Evolutionary conservation across 2,113 vertebrate genomes (phyloP).

Genomic region (Rhodinocichla rosea): DNA sequence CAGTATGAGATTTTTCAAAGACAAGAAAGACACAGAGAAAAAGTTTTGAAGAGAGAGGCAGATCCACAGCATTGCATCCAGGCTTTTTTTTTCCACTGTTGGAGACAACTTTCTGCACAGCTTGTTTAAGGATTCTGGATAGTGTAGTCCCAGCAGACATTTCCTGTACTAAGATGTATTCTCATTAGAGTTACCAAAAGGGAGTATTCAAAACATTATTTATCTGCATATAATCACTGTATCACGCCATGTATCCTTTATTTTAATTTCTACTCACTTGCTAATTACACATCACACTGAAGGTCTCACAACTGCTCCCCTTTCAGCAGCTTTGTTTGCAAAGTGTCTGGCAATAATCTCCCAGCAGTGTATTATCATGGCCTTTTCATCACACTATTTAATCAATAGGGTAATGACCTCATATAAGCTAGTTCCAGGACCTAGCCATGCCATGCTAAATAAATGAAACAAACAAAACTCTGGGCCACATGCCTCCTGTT

Average conservation of each 20-base stretch:
- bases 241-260: constrained; percentile 39
- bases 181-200: constrained; percentile 51
- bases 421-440: constrained; percentile 50
- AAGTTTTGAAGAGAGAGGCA: background rate
- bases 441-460: constrained; percentile 63
- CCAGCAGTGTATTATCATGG: constrained; percentile 68
- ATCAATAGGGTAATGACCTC: constrained; percentile 76
- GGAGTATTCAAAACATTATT: constrained; percentile 44
- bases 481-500: background rate
- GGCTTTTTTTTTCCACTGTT: background rate
- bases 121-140: constrained; percentile 41
- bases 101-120: background rate
- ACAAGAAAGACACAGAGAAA: background rate
- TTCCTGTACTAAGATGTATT: constrained; percentile 32
- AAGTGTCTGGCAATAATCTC: constrained; percentile 76
- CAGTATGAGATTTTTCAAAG: background rate
- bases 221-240: constrained; percentile 59
- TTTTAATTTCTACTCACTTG: constrained; percentile 52
- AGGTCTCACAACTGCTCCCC: constrained; percentile 62
- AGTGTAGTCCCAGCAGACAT: constrained; percentile 22
- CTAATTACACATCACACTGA: constrained; percentile 66
- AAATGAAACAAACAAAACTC: constrained; percentile 63
- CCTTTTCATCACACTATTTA: constrained; percentile 78
- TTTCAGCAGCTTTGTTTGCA: constrained; percentile 73
- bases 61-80: background rate